Conservation (phyloP, 2,797 vertebrate species). For the Spea hammondii region DNA sequence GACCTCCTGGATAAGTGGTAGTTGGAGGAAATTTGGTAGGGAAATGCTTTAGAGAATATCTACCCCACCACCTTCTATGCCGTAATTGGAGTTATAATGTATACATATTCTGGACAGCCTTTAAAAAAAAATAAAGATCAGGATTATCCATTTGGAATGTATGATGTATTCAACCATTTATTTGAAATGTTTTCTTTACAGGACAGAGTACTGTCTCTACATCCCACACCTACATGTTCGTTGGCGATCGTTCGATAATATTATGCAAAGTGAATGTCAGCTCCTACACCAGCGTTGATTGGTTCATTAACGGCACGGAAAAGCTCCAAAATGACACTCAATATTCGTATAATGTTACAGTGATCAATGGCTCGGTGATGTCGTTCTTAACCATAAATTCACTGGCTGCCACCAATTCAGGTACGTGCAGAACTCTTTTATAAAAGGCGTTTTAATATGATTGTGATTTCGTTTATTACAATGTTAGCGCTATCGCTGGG, state of each 20-base stretch:
- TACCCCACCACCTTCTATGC: too few relatives aligned
- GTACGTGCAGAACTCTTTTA: not conserved
- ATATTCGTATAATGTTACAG: not conserved
- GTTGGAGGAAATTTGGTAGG: too few relatives aligned
- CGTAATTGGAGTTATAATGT: too few relatives aligned
- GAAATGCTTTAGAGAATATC: too few relatives aligned
- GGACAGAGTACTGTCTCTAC: not conserved
- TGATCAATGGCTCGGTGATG: not conserved
- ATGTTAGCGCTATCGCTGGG: too few relatives aligned
- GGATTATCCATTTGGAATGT: too few relatives aligned
- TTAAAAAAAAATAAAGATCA: too few relatives aligned
- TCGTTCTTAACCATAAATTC: not conserved
- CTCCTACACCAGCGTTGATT: not conserved
- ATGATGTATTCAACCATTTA: too few relatives aligned
- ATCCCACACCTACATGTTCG: not conserved
- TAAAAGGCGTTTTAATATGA: too few relatives aligned
- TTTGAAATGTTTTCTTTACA: not conserved
- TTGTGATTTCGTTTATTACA: too few relatives aligned
- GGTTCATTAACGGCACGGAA: constrained; percentile 10
- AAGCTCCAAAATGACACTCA: not conserved
- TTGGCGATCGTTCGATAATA: not conserved
- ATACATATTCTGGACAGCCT: too few relatives aligned
- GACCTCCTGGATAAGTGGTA: too few relatives aligned
- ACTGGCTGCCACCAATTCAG: not conserved
- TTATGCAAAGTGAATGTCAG: not conserved